Evolutionary conservation across 2,888 invertebrate genomes (phyloP), one percentile per base, ranked within the genome.

Genomic region (Chymomyza fuscimana): DNA sequence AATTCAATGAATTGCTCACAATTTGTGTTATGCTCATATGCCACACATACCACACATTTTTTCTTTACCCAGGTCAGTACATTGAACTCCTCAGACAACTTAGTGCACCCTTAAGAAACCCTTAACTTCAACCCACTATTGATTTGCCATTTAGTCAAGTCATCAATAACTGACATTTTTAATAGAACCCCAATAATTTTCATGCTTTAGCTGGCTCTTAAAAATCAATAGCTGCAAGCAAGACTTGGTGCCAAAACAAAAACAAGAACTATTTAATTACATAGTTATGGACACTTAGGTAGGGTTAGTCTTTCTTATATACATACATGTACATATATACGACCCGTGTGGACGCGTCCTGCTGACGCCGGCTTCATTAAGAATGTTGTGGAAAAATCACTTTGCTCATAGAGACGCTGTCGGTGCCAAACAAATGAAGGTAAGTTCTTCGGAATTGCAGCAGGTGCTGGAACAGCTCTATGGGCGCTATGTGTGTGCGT

Each of bases 401-500:
- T 15, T 19, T 46, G 12, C 40, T 12, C 40, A 46, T 46, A 46
- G 40, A 46, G 40, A 46, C 40, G 40, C 40, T 32, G 58, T 58
- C 25, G 15, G 15, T 58, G 58, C 22, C 5, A 25, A 29, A 58
- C 58, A 58, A 58, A 58, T 58, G 58, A 58, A 58, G 58, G 58
- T 10, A 29, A 22, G 10, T 58, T 58, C 29, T 15, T 58, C 7
- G 29, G 58, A 58, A 58, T 12, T 58, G 58, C 58, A 25, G 58
- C 58, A 58, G 58, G 58, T 58, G 58, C 25, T 22, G 15, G 19
- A 4, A 52, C 52, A 7, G n/a, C 22, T 54, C 32, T 32, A 32
- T 32, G 32, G 5, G n/a, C 7, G 1, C 12, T 65, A 36, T 69
- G 58, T 66, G 61, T 56, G 65, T 67, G 50, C 61, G 22, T 67